Conservation (phyloP, 2,888 invertebrate species). For the Parthenolecanium corni region DNA sequence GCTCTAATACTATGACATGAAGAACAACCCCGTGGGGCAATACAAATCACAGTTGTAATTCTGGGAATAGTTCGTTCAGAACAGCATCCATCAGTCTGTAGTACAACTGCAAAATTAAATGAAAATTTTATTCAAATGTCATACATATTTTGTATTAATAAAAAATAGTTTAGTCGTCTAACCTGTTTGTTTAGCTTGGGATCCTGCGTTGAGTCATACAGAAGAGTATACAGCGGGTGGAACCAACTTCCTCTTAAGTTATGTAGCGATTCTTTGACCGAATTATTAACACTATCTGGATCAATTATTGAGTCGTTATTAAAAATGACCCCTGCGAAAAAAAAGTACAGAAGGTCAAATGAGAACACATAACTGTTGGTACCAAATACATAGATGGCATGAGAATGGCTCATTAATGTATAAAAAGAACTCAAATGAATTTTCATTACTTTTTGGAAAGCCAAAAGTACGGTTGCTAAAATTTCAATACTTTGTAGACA, state of each 20-base stretch:
- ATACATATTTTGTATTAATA: neutral
- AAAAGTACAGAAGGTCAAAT: too few species aligned
- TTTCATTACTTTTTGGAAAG: too few species aligned
- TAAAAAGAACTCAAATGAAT: too few species aligned
- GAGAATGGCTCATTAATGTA: too few species aligned
- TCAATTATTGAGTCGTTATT: neutral
- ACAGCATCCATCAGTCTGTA: conserved; percentile 69
- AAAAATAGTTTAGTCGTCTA: neutral
- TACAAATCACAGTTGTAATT: conserved; percentile 37
- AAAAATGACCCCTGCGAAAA: conserved; percentile 2
- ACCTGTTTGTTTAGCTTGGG: conserved; percentile 50
- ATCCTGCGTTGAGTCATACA: conserved; percentile 39
- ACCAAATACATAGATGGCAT: too few species aligned
- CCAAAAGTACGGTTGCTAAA: too few species aligned
- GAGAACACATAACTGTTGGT: too few species aligned
- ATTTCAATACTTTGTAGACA: too few species aligned
- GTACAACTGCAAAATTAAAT: conserved; percentile 41
- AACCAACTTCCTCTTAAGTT: conserved; percentile 36
- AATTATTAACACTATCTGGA: neutral
- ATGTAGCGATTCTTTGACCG: conserved; percentile 33
- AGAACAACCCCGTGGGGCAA: too few species aligned
- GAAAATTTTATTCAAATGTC: neutral
- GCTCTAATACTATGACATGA: too few species aligned
- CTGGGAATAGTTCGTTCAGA: conserved; percentile 64
- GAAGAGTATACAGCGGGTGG: conserved; percentile 14